Evolutionary conservation across 2,888 invertebrate species (phyloP).

Genomic region (Mongoloraphidia duomilia): DNA sequence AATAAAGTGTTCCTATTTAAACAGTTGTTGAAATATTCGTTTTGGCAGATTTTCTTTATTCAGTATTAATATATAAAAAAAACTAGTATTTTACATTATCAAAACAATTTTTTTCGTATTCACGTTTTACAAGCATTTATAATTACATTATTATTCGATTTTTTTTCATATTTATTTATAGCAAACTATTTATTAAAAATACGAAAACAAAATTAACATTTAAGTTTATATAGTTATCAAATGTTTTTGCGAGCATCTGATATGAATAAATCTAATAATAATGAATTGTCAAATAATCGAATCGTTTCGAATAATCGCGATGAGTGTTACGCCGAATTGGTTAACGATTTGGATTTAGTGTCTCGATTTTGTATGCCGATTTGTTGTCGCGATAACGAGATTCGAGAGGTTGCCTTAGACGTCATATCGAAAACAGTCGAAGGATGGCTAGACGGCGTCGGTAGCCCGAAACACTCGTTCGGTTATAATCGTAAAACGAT

Average conservation of each 20-base stretch:
- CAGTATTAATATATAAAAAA: background rate
- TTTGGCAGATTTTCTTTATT: background rate
- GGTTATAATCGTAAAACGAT: constrained; percentile 19
- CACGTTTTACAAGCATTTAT: background rate
- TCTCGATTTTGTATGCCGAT: constrained; percentile 36
- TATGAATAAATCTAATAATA: constrained; percentile 25
- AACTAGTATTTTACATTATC: background rate
- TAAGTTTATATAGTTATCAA: constrained; percentile 2
- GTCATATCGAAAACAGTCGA: constrained; percentile 36
- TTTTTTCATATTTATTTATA: background rate
- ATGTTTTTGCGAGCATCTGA: constrained; percentile 27
- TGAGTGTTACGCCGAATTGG: constrained; percentile 20
- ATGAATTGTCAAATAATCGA: constrained; percentile 17
- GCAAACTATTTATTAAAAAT: background rate
- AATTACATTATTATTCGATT: background rate
- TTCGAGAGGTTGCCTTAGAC: constrained; percentile 34
- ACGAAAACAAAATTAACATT: background rate
- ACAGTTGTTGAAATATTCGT: background rate
- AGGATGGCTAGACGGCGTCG: constrained; percentile 37
- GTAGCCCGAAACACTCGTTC: constrained; percentile 32
- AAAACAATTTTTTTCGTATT: background rate
- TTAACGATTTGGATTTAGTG: constrained; percentile 32
- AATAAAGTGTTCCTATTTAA: background rate
- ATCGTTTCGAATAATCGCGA: constrained; percentile 12
- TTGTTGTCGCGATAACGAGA: constrained; percentile 35